Evolutionary conservation across 1,140 invertebrate species (phyloP).

Genomic region (Cyphomyrmex costatus): DNA sequence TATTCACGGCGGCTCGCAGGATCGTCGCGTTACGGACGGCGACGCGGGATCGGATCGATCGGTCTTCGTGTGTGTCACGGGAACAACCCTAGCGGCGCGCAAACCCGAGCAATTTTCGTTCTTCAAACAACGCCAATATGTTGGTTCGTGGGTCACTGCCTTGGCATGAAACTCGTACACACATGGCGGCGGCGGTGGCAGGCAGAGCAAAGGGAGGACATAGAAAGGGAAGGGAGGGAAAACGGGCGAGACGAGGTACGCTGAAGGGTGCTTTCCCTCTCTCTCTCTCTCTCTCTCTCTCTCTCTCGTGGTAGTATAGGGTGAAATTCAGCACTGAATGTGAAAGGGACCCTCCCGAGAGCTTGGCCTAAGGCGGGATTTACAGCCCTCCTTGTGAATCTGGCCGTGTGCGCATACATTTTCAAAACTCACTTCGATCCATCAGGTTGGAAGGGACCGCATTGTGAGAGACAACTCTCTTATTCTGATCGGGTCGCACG

Average conservation of each 20-base stretch:
- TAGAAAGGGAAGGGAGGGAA: conserved; percentile 37
- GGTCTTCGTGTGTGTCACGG: conserved; percentile 61
- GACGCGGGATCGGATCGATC: conserved; percentile 70
- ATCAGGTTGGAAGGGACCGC: conserved; percentile 75
- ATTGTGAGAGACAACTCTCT: conserved; percentile 75
- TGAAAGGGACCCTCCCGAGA: conserved; percentile 76
- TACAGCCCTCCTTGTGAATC: conserved; percentile 84
- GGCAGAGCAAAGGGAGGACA: conserved; percentile 41
- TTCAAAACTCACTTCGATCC: conserved; percentile 80
- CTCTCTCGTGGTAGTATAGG: conserved; percentile 65
- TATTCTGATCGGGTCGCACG: conserved; percentile 55
- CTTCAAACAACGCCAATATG: conserved; percentile 84
- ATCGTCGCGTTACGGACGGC: conserved; percentile 52
- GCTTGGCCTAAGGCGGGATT: conserved; percentile 82
- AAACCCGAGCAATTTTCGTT: conserved; percentile 78
- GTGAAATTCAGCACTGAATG: conserved; percentile 82
- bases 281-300: not conserved
- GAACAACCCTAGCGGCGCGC: conserved; percentile 71
- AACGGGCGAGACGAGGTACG: conserved; percentile 41
- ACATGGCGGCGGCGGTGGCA: conserved; percentile 54
- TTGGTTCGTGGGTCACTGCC: conserved; percentile 83
- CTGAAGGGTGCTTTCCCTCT: conserved; percentile 30
- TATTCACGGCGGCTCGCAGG: conserved; percentile 64
- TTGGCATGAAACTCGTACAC: conserved; percentile 76
- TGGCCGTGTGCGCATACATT: conserved; percentile 84